phyloP scores from a whole-genome alignment of 2,888 invertebrate genomes.

The Seladonia tumulorum region DNA sequence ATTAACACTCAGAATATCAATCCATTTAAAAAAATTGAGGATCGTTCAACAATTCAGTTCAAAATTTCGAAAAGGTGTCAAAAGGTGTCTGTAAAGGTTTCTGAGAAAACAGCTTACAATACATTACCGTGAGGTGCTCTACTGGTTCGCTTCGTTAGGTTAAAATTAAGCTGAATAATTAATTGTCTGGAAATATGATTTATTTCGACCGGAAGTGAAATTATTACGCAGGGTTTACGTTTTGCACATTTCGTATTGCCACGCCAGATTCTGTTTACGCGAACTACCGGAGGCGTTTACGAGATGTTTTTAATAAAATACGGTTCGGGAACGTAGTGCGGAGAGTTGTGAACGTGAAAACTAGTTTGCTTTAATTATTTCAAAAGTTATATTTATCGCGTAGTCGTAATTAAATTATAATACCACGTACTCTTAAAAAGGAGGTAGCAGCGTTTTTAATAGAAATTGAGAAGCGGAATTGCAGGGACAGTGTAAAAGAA shows the following conservation, averaged over 20 bases:
- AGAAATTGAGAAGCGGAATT: not conserved
- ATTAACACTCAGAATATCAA: not conserved
- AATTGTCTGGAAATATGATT: not conserved
- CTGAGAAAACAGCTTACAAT: slow-evolving; percentile 33
- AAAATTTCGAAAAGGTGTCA: not conserved
- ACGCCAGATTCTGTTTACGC: not conserved
- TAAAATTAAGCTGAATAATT: slow-evolving; percentile 22
- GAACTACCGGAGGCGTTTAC: not conserved
- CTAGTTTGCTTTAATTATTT: not conserved
- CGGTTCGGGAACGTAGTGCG: not conserved
- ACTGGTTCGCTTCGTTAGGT: not conserved
- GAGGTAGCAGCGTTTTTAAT: not conserved
- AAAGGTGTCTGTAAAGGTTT: not conserved
- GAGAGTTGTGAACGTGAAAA: slow-evolving; percentile 1
- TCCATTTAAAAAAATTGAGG: not conserved
- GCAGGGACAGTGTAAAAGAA: not conserved
- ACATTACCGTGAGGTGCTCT: slow-evolving; percentile 33
- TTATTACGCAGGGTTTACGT: not conserved
- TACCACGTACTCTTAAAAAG: not conserved
- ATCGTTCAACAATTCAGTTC: not conserved
- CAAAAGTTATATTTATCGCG: not conserved
- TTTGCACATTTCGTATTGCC: not conserved
- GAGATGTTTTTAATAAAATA: not conserved
- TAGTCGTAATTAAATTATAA: not conserved
- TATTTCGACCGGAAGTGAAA: not conserved